Conservation (phyloP, 2,888 invertebrate species). For the Chrysolina oricalcia region DNA sequence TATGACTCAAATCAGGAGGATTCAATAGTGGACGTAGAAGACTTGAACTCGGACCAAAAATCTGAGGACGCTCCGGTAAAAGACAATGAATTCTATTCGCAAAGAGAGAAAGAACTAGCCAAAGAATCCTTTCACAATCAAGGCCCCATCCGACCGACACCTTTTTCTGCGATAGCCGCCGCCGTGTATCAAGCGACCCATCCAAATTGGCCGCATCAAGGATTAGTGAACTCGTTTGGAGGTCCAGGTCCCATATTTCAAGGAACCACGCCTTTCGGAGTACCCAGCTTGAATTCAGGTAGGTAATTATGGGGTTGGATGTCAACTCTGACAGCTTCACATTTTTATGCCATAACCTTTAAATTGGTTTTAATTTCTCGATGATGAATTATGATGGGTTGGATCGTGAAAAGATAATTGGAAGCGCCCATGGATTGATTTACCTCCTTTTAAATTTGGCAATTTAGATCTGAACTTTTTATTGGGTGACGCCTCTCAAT, state of each 20-base stretch:
- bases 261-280: slow-evolving; percentile 74
- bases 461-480: slow-evolving; percentile 14
- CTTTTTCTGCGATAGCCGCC: slow-evolving; percentile 83
- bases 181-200: slow-evolving; percentile 76
- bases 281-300: slow-evolving; percentile 72
- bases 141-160: slow-evolving; percentile 84
- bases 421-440: slow-evolving; percentile 7
- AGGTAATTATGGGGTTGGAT: slow-evolving; percentile 62
- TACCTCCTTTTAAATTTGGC: slow-evolving; percentile 29
- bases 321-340: slow-evolving; percentile 47
- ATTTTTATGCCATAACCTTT: slow-evolving; percentile 46
- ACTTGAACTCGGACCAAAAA: slow-evolving; percentile 77
- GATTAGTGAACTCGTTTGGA: slow-evolving; percentile 74
- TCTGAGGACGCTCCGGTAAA: slow-evolving; percentile 59
- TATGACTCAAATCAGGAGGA: slow-evolving; percentile 82
- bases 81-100: slow-evolving; percentile 67
- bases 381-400: slow-evolving; percentile 41
- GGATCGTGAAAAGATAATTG: slow-evolving; percentile 22
- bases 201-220: slow-evolving; percentile 76
- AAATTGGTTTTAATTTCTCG: slow-evolving; percentile 49
- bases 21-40: slow-evolving; percentile 87
- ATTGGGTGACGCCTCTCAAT: slow-evolving; percentile 14
- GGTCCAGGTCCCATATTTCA: slow-evolving; percentile 79
- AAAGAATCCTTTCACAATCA: slow-evolving; percentile 69
- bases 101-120: slow-evolving; percentile 59